These are phyloP conservation scores for Dromiciops gliroides DNA, from an alignment of 2,113 vertebrate species.

Conservation along the genomic window DNA sequence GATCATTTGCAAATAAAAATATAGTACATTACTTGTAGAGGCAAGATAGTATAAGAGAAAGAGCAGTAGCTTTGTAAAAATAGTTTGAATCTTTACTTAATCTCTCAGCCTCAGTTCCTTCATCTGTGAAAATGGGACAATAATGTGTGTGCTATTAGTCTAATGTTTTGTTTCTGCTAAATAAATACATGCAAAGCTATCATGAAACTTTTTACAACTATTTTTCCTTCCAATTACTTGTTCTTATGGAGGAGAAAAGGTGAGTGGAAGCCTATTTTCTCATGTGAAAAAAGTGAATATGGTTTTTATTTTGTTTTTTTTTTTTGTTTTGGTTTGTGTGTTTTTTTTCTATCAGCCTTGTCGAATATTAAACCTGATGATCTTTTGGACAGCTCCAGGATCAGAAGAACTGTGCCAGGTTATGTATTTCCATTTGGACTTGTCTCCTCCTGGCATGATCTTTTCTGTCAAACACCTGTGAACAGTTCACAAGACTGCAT, in stretches of 20 bases:
- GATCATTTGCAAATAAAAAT: background rate
- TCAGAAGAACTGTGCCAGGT: slow-evolving; percentile 18
- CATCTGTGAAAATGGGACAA: background rate
- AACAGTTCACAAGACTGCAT: slow-evolving; percentile 32
- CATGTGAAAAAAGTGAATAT: background rate
- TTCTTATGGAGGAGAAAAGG: background rate
- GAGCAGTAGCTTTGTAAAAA: background rate
- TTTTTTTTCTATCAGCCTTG: background rate
- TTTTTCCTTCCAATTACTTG: background rate
- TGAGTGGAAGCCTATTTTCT: background rate
- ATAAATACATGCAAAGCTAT: background rate
- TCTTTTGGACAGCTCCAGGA: background rate
- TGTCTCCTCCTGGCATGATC: slow-evolving; percentile 44
- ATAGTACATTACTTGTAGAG: background rate
- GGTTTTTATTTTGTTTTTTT: background rate
- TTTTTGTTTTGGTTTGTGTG: background rate
- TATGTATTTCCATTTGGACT: background rate
- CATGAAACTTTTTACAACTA: background rate
- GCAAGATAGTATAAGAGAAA: background rate
- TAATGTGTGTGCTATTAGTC: background rate
- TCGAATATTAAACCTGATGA: background rate
- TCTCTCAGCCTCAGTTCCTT: background rate
- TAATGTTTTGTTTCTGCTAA: background rate
- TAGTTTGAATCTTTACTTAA: background rate
- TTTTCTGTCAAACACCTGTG: slow-evolving; percentile 60